Percentiles rank a stretch among this genome's conserved stretches.
Conservation (phyloP, 2,888 invertebrate genomes). For the Steromphala cineraria region DNA sequence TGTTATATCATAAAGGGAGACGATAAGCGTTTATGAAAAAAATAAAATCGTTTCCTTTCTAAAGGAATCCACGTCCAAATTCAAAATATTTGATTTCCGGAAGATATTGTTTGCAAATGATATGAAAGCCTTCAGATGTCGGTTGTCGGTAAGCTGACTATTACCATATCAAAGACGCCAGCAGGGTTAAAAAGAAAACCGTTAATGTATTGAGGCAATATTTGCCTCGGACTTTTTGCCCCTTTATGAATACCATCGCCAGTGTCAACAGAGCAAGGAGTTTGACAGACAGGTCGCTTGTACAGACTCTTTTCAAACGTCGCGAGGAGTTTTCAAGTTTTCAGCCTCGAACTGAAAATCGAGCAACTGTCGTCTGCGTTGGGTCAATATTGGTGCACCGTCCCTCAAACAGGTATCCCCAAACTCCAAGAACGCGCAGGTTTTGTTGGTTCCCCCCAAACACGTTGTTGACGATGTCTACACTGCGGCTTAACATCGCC, state of each 20-base stretch:
- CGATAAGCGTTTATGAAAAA: no score
- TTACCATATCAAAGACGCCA: not conserved
- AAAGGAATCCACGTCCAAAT: not conserved
- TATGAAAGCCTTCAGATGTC: not conserved
- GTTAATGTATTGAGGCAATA: slow-evolving; percentile 20
- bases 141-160: not conserved
- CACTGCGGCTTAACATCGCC: slow-evolving; percentile 5
- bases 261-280: not conserved
- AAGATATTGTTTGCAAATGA: not conserved
- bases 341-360: not conserved
- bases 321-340: no score
- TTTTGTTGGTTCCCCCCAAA: slow-evolving; percentile 10
- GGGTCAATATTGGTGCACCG: slow-evolving; percentile 13
- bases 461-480: slow-evolving; percentile 15
- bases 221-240: slow-evolving; percentile 10
- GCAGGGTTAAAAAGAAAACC: not conserved
- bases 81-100: slow-evolving; percentile 20
- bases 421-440: not conserved
- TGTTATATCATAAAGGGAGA: no score
- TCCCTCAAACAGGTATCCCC: not conserved
- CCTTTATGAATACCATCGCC: slow-evolving; percentile 6
- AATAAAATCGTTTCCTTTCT: no score
- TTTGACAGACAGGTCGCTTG: no score
- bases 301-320: no score
- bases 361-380: slow-evolving; percentile 1